Base-by-base conservation (phyloP, 2,113 vertebrate species). In the Myotis lucifugus region DNA sequence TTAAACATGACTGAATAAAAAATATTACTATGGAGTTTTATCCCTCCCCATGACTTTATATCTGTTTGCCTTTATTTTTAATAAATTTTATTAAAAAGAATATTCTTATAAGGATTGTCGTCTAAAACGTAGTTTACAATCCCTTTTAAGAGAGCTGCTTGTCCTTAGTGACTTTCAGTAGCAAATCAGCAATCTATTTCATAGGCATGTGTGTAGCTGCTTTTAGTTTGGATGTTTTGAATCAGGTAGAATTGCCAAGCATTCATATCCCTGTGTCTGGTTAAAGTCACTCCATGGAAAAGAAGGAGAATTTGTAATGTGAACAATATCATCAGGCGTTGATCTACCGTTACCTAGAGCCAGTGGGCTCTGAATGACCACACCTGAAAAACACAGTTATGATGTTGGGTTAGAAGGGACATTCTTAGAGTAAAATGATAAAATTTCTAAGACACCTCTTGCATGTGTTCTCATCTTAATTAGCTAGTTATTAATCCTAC, bases 11-110 rank as follows among this genome's bases (percentile, higher is more conserved):
- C 70, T 48, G 15, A 59, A 61, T 56, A 48, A 29, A 67, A 94
- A 85, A 34, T 25, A 5, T 67, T 74, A 21, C 66, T 76, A 5
- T 27, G 0, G 34, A 27, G 19, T 56, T 93, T 89, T 79, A 42
- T 23, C 27, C 34, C 50, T 67, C n/a, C 17, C 46, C 15, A 72
- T 52, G 37, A 76, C 59, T 81, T 79, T 64, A 37, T 56, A 90
- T 95, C 52, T 76, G 29, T 67, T 79, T 85, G 1, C 7, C 34
- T 76, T 88, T 94, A 64, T 64, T 91, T 93, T 83, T 86, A 69
- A 61, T 85, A 14, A 48, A 94, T 93, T 91, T 89, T 27, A 52
- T 70, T 91, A 66, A 94, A 42, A 7, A 88, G n/a, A 85, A 40
- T 69, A 94, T 42, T 81, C 59, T 61, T 72, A 40, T 56, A 91